Percentiles rank a stretch among this genome's conserved stretches.
phyloP scores from a whole-genome alignment of 2,797 vertebrate species.

The Hydrophis major region DNA sequence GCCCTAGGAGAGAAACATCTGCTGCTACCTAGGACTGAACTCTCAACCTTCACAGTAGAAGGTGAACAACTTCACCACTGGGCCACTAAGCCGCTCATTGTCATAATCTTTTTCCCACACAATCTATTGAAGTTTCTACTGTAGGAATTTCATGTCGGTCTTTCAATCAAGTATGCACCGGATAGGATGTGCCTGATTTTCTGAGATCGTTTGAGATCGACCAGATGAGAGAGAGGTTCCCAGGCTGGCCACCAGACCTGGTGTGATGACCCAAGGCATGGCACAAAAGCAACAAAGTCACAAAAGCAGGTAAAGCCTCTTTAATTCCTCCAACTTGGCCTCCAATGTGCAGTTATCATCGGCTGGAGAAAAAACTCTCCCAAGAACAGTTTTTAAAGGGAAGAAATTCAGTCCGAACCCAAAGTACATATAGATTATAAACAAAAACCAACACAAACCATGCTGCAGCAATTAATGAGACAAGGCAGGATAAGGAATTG shows the following conservation, averaged over 20 bases:
- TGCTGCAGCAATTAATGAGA: no score
- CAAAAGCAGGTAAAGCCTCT: no score
- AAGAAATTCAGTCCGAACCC: no score
- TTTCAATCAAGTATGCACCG: not conserved
- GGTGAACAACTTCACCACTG: not conserved
- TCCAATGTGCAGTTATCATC: no score
- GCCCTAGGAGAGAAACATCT: not conserved
- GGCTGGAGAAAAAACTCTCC: no score
- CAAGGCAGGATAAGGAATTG: no score
- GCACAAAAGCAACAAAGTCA: no score
- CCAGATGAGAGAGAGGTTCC: not conserved
- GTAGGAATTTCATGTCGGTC: not conserved
- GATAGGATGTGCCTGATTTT: not conserved
- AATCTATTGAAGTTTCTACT: not conserved
- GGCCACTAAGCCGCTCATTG: accelerated
- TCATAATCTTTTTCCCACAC: not conserved
- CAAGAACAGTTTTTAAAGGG: no score
- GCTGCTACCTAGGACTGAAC: not conserved
- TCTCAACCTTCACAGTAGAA: not conserved
- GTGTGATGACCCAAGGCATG: no score
- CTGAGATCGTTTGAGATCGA: not conserved
- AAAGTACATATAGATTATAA: no score
- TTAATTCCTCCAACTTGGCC: no score
- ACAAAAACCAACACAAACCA: no score
- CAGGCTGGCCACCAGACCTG: not conserved